These are phyloP conservation scores for Thereva unica DNA, from an alignment of 2,888 invertebrate species.

Conservation along the genomic window DNA sequence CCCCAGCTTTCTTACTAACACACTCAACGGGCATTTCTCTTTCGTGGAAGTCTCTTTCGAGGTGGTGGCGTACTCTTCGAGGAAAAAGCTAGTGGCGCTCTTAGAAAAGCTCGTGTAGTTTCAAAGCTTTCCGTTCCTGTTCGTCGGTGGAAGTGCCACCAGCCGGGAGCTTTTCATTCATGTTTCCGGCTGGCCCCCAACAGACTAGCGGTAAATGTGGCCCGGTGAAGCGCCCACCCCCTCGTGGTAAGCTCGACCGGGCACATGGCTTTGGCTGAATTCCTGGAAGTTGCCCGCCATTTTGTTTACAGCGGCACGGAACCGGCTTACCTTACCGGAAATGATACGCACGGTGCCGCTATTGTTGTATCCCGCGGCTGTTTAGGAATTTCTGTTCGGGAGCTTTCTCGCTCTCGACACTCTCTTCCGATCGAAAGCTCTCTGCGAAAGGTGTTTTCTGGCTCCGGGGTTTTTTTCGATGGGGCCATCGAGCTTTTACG, in stretches of 20 bases:
- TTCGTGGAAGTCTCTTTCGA: neutral
- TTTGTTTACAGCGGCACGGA: conserved; percentile 12
- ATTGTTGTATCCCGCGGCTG: neutral
- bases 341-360: no score
- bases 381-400: no score
- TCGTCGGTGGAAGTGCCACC: neutral
- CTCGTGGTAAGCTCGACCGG: no score
- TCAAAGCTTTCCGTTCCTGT: conserved; percentile 16
- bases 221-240: neutral
- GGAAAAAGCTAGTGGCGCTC: no score
- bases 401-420: no score
- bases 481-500: conserved; percentile 13
- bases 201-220: no score
- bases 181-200: neutral
- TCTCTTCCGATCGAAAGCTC: neutral
- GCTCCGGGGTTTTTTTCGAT: neutral
- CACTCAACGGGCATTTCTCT: neutral
- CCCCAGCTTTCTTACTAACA: neutral
- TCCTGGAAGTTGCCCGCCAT: neutral
- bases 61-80: neutral
- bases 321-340: neutral
- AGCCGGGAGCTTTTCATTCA: conserved; percentile 23
- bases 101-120: conserved; percentile 6
- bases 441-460: no score
- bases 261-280: neutral